These are phyloP conservation scores for Myiopsitta monachus DNA, from an alignment of 2,113 vertebrate genomes.

Conservation along the genomic window DNA sequence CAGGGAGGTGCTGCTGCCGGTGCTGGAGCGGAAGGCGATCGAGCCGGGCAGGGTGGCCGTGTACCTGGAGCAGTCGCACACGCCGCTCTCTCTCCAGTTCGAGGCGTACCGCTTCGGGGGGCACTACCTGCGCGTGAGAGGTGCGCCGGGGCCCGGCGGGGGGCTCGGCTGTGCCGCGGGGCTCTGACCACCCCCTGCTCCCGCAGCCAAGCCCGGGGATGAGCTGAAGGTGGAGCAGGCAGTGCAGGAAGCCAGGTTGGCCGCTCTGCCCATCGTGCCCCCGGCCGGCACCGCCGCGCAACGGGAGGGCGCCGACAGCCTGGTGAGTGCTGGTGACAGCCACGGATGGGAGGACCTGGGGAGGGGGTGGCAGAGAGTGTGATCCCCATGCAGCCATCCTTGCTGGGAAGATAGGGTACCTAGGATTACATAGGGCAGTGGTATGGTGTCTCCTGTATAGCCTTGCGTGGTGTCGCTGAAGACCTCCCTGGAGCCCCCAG, in stretches of 20 bases:
- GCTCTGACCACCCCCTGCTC: neutral
- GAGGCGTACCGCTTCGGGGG: constrained; percentile 94
- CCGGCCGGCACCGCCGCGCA: constrained; percentile 47
- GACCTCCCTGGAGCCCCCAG: neutral
- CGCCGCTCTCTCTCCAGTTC: constrained; percentile 88
- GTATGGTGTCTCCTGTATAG: too few species aligned
- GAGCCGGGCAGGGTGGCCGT: constrained; percentile 83
- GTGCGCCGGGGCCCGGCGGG: constrained; percentile 8
- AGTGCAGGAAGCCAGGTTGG: constrained; percentile 80
- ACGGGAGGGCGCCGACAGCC: constrained; percentile 77
- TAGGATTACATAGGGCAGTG: neutral
- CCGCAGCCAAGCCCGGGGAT: constrained; percentile 83
- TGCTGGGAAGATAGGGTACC: neutral
- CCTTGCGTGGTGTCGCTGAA: neutral
- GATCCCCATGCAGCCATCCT: neutral
- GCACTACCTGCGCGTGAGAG: constrained; percentile 95
- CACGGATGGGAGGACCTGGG: accelerated
- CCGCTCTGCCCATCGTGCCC: constrained; percentile 86
- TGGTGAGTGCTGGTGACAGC: constrained; percentile 75
- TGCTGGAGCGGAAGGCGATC: constrained; percentile 92
- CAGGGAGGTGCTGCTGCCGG: constrained; percentile 90
- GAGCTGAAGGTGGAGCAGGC: constrained; percentile 91
- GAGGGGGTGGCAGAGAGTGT: accelerated
- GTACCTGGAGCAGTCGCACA: constrained; percentile 97
- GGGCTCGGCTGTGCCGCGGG: accelerated